A percentile compares a stretch with the other conserved stretches of the same genome.
Evolutionary conservation across 1,140 invertebrate species (phyloP).

Genomic region (Metaphire vulgaris): DNA sequence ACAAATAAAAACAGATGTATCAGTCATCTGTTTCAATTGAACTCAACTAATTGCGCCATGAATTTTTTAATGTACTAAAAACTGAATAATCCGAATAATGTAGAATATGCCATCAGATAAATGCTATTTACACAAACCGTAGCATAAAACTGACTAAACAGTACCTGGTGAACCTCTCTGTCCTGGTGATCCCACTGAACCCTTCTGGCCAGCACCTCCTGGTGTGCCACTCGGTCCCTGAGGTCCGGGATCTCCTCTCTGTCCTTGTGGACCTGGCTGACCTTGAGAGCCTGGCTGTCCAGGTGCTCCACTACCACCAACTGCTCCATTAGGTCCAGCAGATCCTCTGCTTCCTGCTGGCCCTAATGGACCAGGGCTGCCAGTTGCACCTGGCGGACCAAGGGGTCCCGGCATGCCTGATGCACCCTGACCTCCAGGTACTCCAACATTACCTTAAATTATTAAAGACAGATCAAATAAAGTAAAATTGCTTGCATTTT

Average conservation of each 20-base stretch:
- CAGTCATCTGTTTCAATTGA: too few species aligned
- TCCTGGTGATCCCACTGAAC: not conserved
- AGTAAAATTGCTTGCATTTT: too few species aligned
- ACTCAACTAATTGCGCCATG: too few species aligned
- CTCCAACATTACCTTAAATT: constrained; percentile 10
- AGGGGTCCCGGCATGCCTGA: not conserved
- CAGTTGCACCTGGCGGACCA: not conserved
- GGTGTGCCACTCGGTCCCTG: constrained; percentile 3
- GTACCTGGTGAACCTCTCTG: constrained; percentile 4
- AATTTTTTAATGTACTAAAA: too few species aligned
- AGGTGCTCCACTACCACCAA: not conserved
- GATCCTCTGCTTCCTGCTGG: constrained; percentile 9
- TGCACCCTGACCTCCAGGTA: constrained; percentile 8
- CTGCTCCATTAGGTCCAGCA: constrained; percentile 1
- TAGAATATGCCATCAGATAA: too few species aligned
- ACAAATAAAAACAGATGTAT: too few species aligned
- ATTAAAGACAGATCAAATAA: too few species aligned
- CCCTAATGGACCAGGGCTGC: not conserved
- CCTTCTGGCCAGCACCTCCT: not conserved
- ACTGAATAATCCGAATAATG: too few species aligned
- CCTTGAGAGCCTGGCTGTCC: constrained; percentile 10
- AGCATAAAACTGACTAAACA: too few species aligned
- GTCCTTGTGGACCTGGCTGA: constrained; percentile 3
- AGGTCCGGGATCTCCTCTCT: constrained; percentile 13
- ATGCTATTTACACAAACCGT: too few species aligned